A percentile compares a stretch with the other conserved stretches of the same genome.
These are phyloP conservation scores for Tetheella fluctuosa DNA, from an alignment of 2,888 invertebrate genomes.

Conservation along the genomic window DNA sequence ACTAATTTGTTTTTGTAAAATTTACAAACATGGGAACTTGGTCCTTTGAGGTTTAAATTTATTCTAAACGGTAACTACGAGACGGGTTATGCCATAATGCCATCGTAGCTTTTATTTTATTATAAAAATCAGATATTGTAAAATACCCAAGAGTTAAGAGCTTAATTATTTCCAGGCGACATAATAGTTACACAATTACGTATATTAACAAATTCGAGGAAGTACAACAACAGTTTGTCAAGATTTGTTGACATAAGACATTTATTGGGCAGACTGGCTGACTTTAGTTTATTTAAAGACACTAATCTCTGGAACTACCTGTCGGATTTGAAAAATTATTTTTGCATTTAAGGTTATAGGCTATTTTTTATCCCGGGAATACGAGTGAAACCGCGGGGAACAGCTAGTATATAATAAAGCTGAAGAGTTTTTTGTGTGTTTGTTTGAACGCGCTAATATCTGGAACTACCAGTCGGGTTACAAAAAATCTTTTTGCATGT, in stretches of 20 bases:
- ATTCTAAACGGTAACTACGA: not conserved
- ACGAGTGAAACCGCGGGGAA: too few species aligned
- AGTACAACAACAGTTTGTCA: conserved; percentile 27
- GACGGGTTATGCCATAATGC: not conserved
- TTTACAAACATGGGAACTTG: not conserved
- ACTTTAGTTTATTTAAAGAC: too few species aligned
- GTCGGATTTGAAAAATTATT: too few species aligned
- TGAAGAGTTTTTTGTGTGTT: too few species aligned
- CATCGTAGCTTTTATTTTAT: too few species aligned
- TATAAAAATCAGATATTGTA: not conserved
- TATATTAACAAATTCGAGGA: not conserved
- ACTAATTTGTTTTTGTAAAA: not conserved
- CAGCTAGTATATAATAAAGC: too few species aligned
- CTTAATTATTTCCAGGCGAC: not conserved
- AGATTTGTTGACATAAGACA: conserved; percentile 48
- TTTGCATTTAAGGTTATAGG: too few species aligned
- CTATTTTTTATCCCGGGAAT: too few species aligned
- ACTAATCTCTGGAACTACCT: too few species aligned
- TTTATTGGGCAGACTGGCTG: conserved; percentile 21
- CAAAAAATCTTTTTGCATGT: too few species aligned
- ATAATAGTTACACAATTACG: not conserved
- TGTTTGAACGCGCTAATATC: too few species aligned
- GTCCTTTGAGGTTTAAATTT: not conserved
- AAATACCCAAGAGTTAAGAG: not conserved
- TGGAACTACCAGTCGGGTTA: too few species aligned